Evolutionary conservation across 2,797 vertebrate genomes (phyloP).

Genomic region (Apogon hyalosoma): DNA sequence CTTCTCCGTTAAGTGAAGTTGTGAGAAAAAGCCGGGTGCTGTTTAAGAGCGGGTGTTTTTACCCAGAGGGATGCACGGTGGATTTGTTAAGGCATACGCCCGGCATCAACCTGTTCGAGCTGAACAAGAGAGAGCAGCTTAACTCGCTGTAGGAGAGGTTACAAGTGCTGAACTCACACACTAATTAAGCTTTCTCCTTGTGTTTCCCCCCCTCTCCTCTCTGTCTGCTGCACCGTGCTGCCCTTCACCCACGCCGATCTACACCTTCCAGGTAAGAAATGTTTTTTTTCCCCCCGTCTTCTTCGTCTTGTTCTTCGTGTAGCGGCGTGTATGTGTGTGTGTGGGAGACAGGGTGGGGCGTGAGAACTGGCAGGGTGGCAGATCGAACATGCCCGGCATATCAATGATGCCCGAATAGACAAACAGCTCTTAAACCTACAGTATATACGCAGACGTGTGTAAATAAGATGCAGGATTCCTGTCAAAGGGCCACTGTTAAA

Average conservation of each 20-base stretch:
- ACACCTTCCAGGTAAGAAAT: conserved; percentile 75
- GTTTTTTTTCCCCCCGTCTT: neutral
- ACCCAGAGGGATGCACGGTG: conserved; percentile 31
- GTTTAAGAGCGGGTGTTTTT: conserved; percentile 24
- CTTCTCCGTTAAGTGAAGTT: conserved; percentile 23
- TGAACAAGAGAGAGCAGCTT: conserved; percentile 67
- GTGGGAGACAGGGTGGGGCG: conserved; percentile 57
- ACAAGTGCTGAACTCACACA: conserved; percentile 50
- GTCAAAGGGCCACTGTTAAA: conserved; percentile 43
- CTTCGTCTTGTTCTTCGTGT: conserved; percentile 2
- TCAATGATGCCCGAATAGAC: conserved; percentile 45
- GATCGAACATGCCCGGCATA: conserved; percentile 56
- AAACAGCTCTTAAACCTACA: conserved; percentile 25
- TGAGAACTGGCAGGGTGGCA: conserved; percentile 68
- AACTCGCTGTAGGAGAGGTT: conserved; percentile 61
- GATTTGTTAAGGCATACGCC: conserved; percentile 64
- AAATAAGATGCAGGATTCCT: conserved; percentile 46
- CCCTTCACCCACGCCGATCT: conserved; percentile 38
- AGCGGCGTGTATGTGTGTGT: conserved; percentile 21
- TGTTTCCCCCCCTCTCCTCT: conserved; percentile 43
- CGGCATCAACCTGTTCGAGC: conserved; percentile 62
- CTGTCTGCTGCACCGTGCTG: conserved; percentile 12
- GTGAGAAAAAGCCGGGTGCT: conserved; percentile 12
- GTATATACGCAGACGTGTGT: conserved; percentile 31
- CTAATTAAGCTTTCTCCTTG: conserved; percentile 71